phyloP scores from a whole-genome alignment of 2,113 vertebrate species.

The Heterotilapia buettikoferi region DNA sequence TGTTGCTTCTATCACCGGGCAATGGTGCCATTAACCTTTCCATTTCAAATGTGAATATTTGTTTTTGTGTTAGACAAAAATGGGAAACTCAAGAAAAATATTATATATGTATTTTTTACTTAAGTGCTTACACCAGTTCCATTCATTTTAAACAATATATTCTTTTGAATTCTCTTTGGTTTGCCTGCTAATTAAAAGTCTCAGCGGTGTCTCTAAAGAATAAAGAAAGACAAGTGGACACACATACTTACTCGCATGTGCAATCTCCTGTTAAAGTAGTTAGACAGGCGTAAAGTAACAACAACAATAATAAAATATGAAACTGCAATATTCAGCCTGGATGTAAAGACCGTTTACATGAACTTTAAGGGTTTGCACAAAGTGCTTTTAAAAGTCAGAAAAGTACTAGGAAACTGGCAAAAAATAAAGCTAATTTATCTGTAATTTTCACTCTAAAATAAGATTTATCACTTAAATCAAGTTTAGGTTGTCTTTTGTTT shows the following conservation, averaged over 20 bases:
- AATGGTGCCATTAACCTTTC: conserved; percentile 5
- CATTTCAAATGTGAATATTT: conserved; percentile 36
- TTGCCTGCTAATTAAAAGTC: not conserved
- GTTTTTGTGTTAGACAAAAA: not conserved
- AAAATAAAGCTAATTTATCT: not conserved
- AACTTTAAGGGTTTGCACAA: not conserved
- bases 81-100: not conserved
- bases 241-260: not conserved
- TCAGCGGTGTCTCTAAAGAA: not conserved
- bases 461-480: not conserved
- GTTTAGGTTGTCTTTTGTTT: not conserved
- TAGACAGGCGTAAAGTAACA: not conserved
- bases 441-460: not conserved
- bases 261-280: not conserved
- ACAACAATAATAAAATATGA: not conserved
- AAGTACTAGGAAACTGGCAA: not conserved
- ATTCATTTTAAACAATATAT: not conserved
- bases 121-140: not conserved
- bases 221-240: not conserved
- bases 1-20: not conserved
- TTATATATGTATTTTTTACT: not conserved
- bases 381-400: not conserved
- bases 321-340: not conserved
- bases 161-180: not conserved
- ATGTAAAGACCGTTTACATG: not conserved